These are phyloP conservation scores for Napeogenes inachia DNA, from an alignment of 2,888 invertebrate genomes.

Conservation along the genomic window DNA sequence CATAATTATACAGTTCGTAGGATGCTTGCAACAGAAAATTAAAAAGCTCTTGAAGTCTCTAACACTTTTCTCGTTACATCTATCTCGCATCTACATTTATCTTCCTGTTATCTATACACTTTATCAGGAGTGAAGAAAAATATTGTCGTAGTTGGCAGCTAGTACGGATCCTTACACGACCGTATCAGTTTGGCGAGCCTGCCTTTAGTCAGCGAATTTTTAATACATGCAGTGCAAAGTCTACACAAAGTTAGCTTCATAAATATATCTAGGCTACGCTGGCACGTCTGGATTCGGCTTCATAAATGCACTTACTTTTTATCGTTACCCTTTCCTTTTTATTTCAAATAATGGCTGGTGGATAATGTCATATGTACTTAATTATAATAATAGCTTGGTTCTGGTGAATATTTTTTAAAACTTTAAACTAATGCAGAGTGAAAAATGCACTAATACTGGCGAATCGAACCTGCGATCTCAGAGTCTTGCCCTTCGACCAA, in stretches of 20 bases:
- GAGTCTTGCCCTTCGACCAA: too few relatives aligned
- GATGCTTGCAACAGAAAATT: neutral
- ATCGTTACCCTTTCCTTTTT: neutral
- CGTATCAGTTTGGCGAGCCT: conserved; percentile 21
- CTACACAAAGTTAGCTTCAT: conserved; percentile 5
- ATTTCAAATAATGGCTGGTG: neutral
- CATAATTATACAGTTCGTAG: too few relatives aligned
- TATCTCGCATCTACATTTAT: conserved; percentile 20
- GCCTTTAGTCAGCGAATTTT: conserved; percentile 32
- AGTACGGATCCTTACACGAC: conserved; percentile 26
- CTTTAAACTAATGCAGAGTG: too few relatives aligned
- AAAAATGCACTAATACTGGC: too few relatives aligned
- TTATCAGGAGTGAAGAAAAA: conserved; percentile 29
- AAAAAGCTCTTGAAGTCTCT: conserved; percentile 13
- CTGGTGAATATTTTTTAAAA: too few relatives aligned
- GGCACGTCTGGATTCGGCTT: conserved; percentile 3
- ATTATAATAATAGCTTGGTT: neutral
- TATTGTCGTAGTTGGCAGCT: conserved; percentile 29
- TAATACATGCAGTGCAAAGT: conserved; percentile 32
- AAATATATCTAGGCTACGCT: conserved; percentile 3
- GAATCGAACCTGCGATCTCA: too few relatives aligned
- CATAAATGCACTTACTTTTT: conserved; percentile 1
- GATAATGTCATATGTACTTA: neutral
- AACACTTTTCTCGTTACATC: conserved; percentile 16
- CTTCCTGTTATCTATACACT: conserved; percentile 23